Base-by-base conservation (phyloP, 2,113 vertebrate species). In the Hippocampus barbouri region DNA sequence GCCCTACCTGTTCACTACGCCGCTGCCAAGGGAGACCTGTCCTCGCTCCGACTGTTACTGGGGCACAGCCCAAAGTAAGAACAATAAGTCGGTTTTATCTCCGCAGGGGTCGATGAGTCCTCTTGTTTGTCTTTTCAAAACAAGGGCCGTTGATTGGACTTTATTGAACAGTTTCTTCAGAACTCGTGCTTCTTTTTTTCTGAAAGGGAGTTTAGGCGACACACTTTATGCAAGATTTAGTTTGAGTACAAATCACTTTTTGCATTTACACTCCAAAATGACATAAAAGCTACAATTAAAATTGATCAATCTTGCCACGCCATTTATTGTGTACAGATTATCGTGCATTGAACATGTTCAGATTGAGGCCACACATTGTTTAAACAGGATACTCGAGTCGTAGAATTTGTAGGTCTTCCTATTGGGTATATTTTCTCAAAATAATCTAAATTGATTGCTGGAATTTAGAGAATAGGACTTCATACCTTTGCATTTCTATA, bases 21-120 rank as follows among this genome's bases (percentile, higher is more conserved):
- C 0, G 96, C 97, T 81, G 95, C 97, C 94, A 98, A 98, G 93
- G 97, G 97, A 82, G 97, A 99, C 90, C 92, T 98, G 74, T 86
- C 92, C 75, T 96, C 96, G 49, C 92, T 98, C 71, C 93, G 93
- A 72, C 94, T 98, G 69, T 93, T 99, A 71, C 23, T 96, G 72
- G 86, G 88, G 64, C 92, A 96, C 90, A 91, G 93, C 87, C 94
- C 96, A 85, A 93, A 93, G 97, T 99, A 95, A 97, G 89, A 53
- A 38, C 54, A 43, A 23, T 10, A 47, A 16, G 40, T 5, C 68
- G n/a, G 8, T 65, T 66, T 79, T 66, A 54, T 82, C 57, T 73
- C 56, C 63, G 8, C 43, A 59, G 18, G 2, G 0, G 2, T 45
- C 11, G 38, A 5, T 66, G 1, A 16, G 20, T 21, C 43, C 66